phyloP scores from a whole-genome alignment of 2,797 vertebrate genomes.

The Cossypha polioptera region DNA sequence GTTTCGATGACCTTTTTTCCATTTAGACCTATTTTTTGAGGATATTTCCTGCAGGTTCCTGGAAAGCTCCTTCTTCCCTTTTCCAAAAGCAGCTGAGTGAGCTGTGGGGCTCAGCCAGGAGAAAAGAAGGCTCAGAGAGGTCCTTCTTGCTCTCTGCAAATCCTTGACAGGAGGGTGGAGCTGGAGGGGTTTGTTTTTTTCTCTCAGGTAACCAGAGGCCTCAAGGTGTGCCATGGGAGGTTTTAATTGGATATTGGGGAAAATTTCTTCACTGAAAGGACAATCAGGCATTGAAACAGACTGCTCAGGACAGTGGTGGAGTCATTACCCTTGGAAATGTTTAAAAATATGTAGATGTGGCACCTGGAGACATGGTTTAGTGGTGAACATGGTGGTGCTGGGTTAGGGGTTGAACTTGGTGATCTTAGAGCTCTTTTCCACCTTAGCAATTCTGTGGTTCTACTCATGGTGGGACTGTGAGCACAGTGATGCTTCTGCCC shows the following conservation, averaged over 20 bases:
- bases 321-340: background rate
- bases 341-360: background rate
- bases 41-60: background rate
- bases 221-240: background rate
- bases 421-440: background rate
- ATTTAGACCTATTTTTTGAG: background rate
- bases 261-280: background rate
- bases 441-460: background rate
- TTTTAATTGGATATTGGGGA: background rate
- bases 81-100: background rate
- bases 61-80: background rate
- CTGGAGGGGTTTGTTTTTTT: background rate
- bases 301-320: background rate
- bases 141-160: background rate
- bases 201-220: rapidly evolving
- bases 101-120: background rate
- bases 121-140: background rate
- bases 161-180: background rate
- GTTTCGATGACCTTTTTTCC: background rate
- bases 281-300: background rate
- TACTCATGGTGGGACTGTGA: rapidly evolving
- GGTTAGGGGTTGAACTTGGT: background rate
- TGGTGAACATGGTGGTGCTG: background rate
- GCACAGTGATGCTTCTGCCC: background rate
- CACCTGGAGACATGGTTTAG: background rate